Base-by-base conservation (phyloP, 2,797 vertebrate species). In the Lacerta bilineata region DNA sequence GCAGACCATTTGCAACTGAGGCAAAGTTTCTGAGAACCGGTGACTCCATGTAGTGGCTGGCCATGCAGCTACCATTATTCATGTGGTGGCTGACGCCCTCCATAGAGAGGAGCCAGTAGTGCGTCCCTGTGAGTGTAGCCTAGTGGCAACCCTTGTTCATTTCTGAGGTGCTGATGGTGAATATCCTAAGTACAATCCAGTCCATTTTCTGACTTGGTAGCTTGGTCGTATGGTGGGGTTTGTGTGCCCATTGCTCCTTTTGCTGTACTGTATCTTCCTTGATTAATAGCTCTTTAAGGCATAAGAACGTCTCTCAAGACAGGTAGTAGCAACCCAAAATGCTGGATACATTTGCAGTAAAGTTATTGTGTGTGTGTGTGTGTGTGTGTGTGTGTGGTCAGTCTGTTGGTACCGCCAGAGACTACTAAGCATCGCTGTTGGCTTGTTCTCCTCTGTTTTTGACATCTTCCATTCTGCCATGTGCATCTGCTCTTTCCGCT, bases 401-500 rank as follows among this genome's bases (percentile, higher is more conserved):
- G 17, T 84, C 33, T 79, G 9, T 20, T 15, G 20, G 3, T 69
- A n/a, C 18, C 27, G 1, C 18, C 46, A 82, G 23, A 82, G 36
- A 4, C 23, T 61, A n/a, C 5, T 8, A 39, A n/a, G 33, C 3
- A 50, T 5, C 17, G 1, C 33, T 39, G 3, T 33, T 72, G n/a
- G 79, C 59, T 46, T 59, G 10, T 71, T 43, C 20, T 41, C 36
- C 64, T 86, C 0, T 3, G 23, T 2, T 0, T 85, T 3, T 55
- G 5, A 11, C 36, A 72, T 85, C 27, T 87, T 89, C 66, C 90
- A 79, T 84, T 20, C 1, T 4, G 89, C 23, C 25, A 75, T 88
- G 3, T 46, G 86, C n/a, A 79, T 88, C 8, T 90, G 71, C 17
- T 27, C 36, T 86, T 85, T 87, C 41, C 66, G 79, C 64, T 33